Percentiles rank a stretch among this genome's conserved stretches.
Evolutionary conservation across 2,797 vertebrate genomes (phyloP).

Genomic region (Alcedo atthis): DNA sequence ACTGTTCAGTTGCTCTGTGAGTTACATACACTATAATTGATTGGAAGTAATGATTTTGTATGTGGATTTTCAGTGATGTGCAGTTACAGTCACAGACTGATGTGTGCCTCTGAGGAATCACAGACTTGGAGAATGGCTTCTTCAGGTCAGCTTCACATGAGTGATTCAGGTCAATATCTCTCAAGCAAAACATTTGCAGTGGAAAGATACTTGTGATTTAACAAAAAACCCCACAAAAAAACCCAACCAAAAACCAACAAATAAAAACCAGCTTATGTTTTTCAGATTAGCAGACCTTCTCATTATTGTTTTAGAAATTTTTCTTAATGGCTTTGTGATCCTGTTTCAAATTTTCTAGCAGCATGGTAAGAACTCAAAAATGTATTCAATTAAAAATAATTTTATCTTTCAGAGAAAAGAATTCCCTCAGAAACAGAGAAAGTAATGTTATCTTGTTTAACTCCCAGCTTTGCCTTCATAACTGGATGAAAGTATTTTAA

Average conservation of each 20-base stretch:
- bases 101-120: background rate
- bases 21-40: too few relatives aligned
- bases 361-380: background rate
- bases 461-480: background rate
- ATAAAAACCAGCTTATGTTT: background rate
- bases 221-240: background rate
- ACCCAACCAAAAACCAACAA: background rate
- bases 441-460: background rate
- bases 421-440: background rate
- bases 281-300: background rate
- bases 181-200: background rate
- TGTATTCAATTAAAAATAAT: background rate
- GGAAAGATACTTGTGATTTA: background rate
- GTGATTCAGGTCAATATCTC: background rate
- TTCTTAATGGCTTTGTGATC: background rate
- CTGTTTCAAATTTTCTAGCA: background rate
- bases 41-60: too few relatives aligned
- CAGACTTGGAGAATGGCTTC: background rate
- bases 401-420: background rate
- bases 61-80: background rate
- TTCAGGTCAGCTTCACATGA: background rate
- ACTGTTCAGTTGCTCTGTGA: background rate
- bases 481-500: background rate
- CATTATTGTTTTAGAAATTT: background rate
- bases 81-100: background rate